Percentiles rank a stretch among this genome's conserved stretches.
phyloP scores from a whole-genome alignment of 2,888 invertebrate species.

The Hemithea aestivaria region DNA sequence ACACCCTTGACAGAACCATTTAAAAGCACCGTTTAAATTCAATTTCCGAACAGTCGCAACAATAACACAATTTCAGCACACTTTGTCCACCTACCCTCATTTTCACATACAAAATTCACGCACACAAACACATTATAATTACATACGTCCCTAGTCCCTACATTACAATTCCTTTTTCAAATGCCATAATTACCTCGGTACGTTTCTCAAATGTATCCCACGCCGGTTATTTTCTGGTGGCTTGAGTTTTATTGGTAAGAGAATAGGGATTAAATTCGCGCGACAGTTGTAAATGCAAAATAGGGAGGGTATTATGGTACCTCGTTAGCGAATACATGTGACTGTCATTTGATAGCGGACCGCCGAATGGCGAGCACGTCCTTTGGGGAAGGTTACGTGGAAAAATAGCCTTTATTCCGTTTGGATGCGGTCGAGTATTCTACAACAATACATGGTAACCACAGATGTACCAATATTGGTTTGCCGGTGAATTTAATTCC shows the following conservation, averaged over 20 bases:
- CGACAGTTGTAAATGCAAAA: conserved; percentile 40
- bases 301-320: conserved; percentile 50
- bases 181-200: conserved; percentile 52
- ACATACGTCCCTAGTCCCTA: conserved; percentile 34
- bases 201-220: conserved; percentile 43
- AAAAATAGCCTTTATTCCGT: conserved; percentile 40
- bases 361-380: conserved; percentile 41
- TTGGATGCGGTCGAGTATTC: conserved; percentile 40
- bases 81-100: conserved; percentile 36
- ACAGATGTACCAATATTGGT: conserved; percentile 61
- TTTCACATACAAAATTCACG: conserved; percentile 37
- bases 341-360: conserved; percentile 66
- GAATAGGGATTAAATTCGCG: conserved; percentile 42
- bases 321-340: conserved; percentile 67
- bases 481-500: conserved; percentile 67
- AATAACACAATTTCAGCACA: conserved; percentile 26
- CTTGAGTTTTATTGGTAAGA: conserved; percentile 26
- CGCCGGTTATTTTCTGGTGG: conserved; percentile 27
- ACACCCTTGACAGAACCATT: conserved; percentile 15
- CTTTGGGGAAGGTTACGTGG: conserved; percentile 25
- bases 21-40: conserved; percentile 19
- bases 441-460: conserved; percentile 32
- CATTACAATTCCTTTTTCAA: conserved; percentile 63
- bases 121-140: conserved; percentile 43
- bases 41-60: conserved; percentile 19